Evolutionary conservation across 2,797 vertebrate genomes (phyloP).

Genomic region (Spea hammondii): DNA sequence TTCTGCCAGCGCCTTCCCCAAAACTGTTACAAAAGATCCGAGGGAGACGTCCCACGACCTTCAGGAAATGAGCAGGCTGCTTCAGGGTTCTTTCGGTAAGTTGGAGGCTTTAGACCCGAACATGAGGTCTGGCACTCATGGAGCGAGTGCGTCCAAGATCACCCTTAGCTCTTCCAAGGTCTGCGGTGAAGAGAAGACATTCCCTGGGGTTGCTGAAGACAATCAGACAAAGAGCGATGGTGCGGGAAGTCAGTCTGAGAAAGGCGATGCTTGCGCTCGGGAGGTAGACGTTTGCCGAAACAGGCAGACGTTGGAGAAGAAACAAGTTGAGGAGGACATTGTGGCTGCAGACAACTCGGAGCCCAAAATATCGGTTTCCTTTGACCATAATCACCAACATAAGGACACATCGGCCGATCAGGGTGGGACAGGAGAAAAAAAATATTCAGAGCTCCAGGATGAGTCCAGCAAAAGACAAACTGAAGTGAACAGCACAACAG

Average conservation of each 20-base stretch:
- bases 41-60: not conserved
- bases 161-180: not conserved
- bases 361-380: too few species aligned
- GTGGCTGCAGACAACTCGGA: not conserved
- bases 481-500: not conserved
- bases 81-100: slow-evolving; percentile 55
- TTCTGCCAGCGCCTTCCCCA: slow-evolving; percentile 55
- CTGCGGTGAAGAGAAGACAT: not conserved
- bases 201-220: not conserved
- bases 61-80: slow-evolving; percentile 29
- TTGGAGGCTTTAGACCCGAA: slow-evolving; percentile 25
- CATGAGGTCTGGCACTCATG: not conserved
- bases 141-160: not conserved
- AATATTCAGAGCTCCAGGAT: not conserved
- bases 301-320: not conserved
- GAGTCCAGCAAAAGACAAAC: not conserved
- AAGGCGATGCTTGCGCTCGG: not conserved
- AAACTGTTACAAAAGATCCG: not conserved
- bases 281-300: not conserved
- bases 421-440: not conserved
- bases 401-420: not conserved
- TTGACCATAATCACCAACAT: not conserved
- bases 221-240: not conserved
- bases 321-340: accelerated
- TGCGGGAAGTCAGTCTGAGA: not conserved